These are phyloP conservation scores for Drosophila testacea DNA, from an alignment of 2,888 invertebrate species.

Conservation along the genomic window DNA sequence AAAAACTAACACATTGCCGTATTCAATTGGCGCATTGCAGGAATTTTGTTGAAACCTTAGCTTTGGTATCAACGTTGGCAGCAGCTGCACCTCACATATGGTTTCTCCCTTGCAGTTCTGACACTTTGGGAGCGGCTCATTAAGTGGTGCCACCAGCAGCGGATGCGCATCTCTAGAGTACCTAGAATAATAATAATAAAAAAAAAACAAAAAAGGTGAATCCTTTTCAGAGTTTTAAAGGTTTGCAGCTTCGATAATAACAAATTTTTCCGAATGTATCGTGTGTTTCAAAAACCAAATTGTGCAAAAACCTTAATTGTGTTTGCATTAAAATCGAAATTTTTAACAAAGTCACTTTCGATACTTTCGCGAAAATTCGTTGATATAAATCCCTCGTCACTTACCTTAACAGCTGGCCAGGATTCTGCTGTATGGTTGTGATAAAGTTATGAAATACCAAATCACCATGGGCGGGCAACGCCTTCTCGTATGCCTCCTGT, in stretches of 20 bases:
- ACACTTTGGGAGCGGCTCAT: slow-evolving; percentile 87
- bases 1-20: slow-evolving; percentile 93
- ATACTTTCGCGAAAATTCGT: too few relatives aligned
- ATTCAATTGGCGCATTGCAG: slow-evolving; percentile 89
- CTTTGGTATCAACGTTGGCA: slow-evolving; percentile 92
- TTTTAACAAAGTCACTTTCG: too few relatives aligned
- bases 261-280: too few relatives aligned
- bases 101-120: slow-evolving; percentile 90
- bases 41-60: slow-evolving; percentile 87
- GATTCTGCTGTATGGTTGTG: slow-evolving; percentile 90
- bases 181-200: slow-evolving; percentile 85
- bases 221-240: too few relatives aligned
- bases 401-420: slow-evolving; percentile 93
- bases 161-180: slow-evolving; percentile 91
- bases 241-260: too few relatives aligned
- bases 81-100: slow-evolving; percentile 93
- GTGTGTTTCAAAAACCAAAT: too few relatives aligned
- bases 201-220: too few relatives aligned
- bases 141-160: slow-evolving; percentile 89
- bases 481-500: slow-evolving; percentile 92
- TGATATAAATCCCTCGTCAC: neutral
- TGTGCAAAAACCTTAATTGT: too few relatives aligned
- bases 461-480: slow-evolving; percentile 92
- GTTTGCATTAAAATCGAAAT: too few relatives aligned
- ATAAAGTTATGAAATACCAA: slow-evolving; percentile 92